Conservation (phyloP, 64 coral and sea anemone genomes). For the Catalaphyllia jardinei region DNA sequence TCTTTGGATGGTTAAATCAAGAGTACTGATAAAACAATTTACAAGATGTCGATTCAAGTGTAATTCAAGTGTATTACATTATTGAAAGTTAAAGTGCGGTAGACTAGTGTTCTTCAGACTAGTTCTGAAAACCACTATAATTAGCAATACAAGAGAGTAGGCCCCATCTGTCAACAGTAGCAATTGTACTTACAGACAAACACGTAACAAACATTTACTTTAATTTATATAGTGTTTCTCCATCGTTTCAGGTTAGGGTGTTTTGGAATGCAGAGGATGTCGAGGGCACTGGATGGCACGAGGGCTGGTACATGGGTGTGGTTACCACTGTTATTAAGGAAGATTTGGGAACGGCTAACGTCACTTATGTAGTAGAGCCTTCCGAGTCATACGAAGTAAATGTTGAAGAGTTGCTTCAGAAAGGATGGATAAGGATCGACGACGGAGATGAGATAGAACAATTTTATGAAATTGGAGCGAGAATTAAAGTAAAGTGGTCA, state of each 20-base stretch:
- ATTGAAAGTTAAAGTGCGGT: no score
- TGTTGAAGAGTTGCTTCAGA: slow-evolving; percentile 14
- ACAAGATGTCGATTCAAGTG: no score
- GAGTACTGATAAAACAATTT: no score
- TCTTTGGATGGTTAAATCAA: no score
- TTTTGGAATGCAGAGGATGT: no score
- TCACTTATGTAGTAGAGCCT: slow-evolving; percentile 14
- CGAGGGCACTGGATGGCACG: not conserved
- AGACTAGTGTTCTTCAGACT: no score
- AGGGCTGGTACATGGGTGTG: slow-evolving; percentile 13
- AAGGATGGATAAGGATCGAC: not conserved
- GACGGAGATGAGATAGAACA: slow-evolving; percentile 14
- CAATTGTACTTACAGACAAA: not conserved
- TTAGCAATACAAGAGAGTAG: no score
- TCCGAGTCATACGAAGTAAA: not conserved
- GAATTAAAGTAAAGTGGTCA: slow-evolving; percentile 13
- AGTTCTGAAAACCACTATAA: no score
- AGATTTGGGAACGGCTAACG: not conserved
- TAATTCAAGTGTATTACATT: no score
- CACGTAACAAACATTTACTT: no score
- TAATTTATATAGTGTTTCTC: not conserved
- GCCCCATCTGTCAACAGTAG: not conserved
- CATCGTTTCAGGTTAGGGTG: slow-evolving; percentile 4
- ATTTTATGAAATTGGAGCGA: slow-evolving; percentile 8
- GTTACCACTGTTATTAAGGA: not conserved